Evolutionary conservation across 2,113 vertebrate species (phyloP), one percentile per base, ranked within the genome.

Genomic region (Saccopteryx leptura): DNA sequence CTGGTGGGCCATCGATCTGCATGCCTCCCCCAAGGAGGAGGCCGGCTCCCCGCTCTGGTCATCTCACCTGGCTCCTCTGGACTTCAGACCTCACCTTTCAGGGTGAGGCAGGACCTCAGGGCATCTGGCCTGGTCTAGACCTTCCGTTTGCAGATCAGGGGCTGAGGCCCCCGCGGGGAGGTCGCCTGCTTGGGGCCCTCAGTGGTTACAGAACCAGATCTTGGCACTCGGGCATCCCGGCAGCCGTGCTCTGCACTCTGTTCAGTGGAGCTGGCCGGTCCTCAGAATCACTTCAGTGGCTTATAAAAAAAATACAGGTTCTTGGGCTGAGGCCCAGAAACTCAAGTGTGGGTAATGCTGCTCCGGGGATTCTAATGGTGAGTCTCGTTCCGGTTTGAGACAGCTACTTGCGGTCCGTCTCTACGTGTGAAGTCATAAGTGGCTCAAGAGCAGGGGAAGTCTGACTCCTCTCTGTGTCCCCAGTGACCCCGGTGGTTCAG

Each of bases 11-110:
- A 39, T 39, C 39, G 39, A 0, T 14, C 33, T 24, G 17, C 23
- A 14, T 15, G 58, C 2, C 1, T n/a, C 5, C 17, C 69, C 71
- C 24, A 13, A 33, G 60, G 31, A 48, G 10, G n/a, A 28, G 31
- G 12, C 26, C 0, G 4, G 24, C 7, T n/a, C 28, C 1, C 18
- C 69, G 39, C 58, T 17, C n/a, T 6, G 2, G 9, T 18, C 2
- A 0, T 19, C 33, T 28, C 19, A 5, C 50, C 69, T 7, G 2
- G 39, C 31, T 15, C 24, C 60, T 23, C 9, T 23, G 56, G 71
- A 48, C 61, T 60, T 12, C 0, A 31, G 79, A 23, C 31, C 18
- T 1, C 23, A 69, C 60, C 5, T 48, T 81, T 58, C 54, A 56
- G 81, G 52, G 52, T 15, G 2, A 5, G 28, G n/a, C 52, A 58